Evolutionary conservation across 2,888 invertebrate species (phyloP), one percentile per base, ranked within the genome.

Genomic region (Bugulina stolonifera): DNA sequence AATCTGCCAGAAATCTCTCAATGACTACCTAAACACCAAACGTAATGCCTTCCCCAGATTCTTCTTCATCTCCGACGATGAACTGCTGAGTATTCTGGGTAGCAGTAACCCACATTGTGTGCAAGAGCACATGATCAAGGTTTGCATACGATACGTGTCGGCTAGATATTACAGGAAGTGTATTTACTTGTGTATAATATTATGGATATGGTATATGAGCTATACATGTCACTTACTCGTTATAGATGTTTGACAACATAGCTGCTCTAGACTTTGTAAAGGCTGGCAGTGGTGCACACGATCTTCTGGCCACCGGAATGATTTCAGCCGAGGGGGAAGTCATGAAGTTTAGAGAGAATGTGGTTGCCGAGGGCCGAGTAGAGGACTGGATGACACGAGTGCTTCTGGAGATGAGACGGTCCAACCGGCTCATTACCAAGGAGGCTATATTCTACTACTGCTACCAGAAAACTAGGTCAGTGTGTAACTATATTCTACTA

Each of bases 231-330:
- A n/a, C n/a, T n/a, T n/a, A n/a, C n/a, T n/a, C 72, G 10, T 73
- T n/a, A 34, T 54, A 73, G 73, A 73, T 74, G 73, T 74, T 73
- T 52, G 74, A 74, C 69, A 74, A 74, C 52, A 73, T 74, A 35
- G 55, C 64, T 23, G 54, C 73, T 1, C 35, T 74, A 27, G 43
- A 34, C 27, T 69, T 73, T 27, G 23, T 22, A 10, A 1, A 22
- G 1, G 25, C 35, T 3, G 25, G 35, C 23, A 35, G 52, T 23
- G 35, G 69, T 54, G 69, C 55, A 23, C 3, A 22, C 5, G 71
- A 74, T 25, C n/a, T 57, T n/a, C 3, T 72, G 2, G 73, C 71
- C 2, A 54, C 18, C 14, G 73, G 52, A 10, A 74, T 74, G 74
- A 35, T 58, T 22, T 74, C 74, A 1, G 57, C 71, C 27, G 74